phyloP scores from a whole-genome alignment of 1,140 invertebrate genomes.

The Dryas iulia region DNA sequence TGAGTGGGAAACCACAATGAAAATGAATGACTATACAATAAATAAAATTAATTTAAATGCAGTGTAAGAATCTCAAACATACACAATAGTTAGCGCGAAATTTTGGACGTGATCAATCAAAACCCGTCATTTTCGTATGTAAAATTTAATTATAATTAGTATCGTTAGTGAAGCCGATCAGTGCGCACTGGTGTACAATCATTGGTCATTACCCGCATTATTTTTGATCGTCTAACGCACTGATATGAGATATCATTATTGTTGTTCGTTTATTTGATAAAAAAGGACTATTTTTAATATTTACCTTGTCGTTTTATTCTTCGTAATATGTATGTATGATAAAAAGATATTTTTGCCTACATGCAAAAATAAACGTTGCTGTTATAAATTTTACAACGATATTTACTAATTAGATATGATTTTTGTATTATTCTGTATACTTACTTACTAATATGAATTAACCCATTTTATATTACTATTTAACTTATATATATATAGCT shows the following conservation, averaged over 20 bases:
- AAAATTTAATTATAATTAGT: background rate
- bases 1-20: too few species aligned
- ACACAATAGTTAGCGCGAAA: background rate
- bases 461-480: too few species aligned
- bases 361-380: too few species aligned
- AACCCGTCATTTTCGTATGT: background rate
- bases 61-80: background rate
- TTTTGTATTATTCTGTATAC: too few species aligned
- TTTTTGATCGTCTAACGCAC: background rate
- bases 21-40: too few species aligned
- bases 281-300: background rate
- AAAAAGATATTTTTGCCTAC: too few species aligned
- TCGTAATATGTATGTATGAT: too few species aligned
- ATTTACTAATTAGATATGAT: too few species aligned
- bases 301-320: too few species aligned
- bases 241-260: background rate
- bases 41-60: background rate
- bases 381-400: too few species aligned
- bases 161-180: background rate
- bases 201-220: background rate
- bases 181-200: background rate
- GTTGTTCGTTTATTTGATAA: background rate
- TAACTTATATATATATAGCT: too few species aligned
- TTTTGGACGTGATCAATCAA: background rate
- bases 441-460: too few species aligned